phyloP scores from a whole-genome alignment of 2,888 invertebrate genomes.

The Acanthococcus lagerstroemiae region DNA sequence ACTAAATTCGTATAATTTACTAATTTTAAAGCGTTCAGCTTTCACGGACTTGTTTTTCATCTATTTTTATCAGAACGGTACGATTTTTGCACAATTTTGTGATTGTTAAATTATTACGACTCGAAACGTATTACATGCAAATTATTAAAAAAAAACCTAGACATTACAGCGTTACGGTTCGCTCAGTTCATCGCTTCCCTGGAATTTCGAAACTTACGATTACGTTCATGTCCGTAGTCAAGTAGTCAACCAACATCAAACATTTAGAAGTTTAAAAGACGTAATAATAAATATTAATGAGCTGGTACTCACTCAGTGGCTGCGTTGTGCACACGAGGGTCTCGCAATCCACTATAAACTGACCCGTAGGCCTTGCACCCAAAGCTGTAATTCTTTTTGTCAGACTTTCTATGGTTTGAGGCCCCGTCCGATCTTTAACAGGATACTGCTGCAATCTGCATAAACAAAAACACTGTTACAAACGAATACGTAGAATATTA shows the following conservation, averaged over 20 bases:
- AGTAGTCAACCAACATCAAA: background rate
- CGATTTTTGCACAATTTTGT: too few species aligned
- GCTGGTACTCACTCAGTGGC: conserved; percentile 52
- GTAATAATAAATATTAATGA: background rate
- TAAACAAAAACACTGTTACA: conserved; percentile 35
- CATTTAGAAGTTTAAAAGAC: background rate
- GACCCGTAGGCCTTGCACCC: conserved; percentile 78
- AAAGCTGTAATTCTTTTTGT: conserved; percentile 74
- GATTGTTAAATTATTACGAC: too few species aligned
- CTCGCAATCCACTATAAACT: conserved; percentile 89
- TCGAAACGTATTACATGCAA: too few species aligned
- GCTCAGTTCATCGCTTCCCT: too few species aligned
- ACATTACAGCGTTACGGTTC: too few species aligned
- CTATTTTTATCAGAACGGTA: too few species aligned
- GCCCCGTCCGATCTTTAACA: conserved; percentile 78
- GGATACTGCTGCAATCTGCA: conserved; percentile 72
- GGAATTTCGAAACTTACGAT: background rate
- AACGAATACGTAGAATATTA: too few species aligned
- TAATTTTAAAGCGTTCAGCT: too few species aligned
- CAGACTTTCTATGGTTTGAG: conserved; percentile 75
- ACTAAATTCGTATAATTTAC: too few species aligned
- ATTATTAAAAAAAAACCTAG: too few species aligned
- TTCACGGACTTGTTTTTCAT: too few species aligned
- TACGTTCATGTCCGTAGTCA: background rate
- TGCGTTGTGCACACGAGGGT: conserved; percentile 62